Conservation (phyloP, 2,888 invertebrate species). For the Chelonus formosanus region DNA sequence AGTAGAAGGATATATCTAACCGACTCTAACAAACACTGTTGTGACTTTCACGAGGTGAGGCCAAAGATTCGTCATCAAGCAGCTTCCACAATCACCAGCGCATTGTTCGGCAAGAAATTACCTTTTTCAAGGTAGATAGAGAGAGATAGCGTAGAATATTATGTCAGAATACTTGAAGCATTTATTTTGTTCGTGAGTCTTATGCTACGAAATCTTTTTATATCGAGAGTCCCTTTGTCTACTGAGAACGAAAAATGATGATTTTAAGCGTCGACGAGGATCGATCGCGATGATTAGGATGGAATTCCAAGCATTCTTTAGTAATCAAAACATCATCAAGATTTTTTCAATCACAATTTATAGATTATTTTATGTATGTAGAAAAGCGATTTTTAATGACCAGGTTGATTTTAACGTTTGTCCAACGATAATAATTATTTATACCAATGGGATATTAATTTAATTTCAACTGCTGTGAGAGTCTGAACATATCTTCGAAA, state of each 20-base stretch:
- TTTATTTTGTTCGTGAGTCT: constrained; percentile 3
- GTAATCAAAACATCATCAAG: constrained; percentile 18
- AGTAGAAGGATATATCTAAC: constrained; percentile 21
- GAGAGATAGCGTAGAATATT: constrained; percentile 21
- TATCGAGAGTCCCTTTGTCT: constrained; percentile 8
- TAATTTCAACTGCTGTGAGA: constrained; percentile 17
- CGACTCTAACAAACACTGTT: constrained; percentile 57
- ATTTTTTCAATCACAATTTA: constrained; percentile 1
- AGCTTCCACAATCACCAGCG: constrained; percentile 53
- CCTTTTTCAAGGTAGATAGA: constrained; percentile 42
- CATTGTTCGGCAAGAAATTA: constrained; percentile 55
- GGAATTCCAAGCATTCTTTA: constrained; percentile 17
- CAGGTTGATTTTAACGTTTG: constrained; percentile 12
- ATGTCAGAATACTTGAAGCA: constrained; percentile 32
- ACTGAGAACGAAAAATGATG: constrained; percentile 22
- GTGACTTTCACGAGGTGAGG: constrained; percentile 60
- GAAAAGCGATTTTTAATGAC: constrained; percentile 16
- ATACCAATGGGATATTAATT: constrained; percentile 28
- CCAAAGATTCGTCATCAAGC: constrained; percentile 57
- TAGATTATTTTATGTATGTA: not conserved
- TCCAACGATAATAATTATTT: constrained; percentile 16
- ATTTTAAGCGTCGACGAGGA: constrained; percentile 12
- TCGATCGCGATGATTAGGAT: constrained; percentile 21
- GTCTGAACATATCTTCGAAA: not conserved
- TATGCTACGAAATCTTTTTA: not conserved